These are phyloP conservation scores for Sciurus niger DNA, from an alignment of 2,113 vertebrate species.

Conservation along the genomic window DNA sequence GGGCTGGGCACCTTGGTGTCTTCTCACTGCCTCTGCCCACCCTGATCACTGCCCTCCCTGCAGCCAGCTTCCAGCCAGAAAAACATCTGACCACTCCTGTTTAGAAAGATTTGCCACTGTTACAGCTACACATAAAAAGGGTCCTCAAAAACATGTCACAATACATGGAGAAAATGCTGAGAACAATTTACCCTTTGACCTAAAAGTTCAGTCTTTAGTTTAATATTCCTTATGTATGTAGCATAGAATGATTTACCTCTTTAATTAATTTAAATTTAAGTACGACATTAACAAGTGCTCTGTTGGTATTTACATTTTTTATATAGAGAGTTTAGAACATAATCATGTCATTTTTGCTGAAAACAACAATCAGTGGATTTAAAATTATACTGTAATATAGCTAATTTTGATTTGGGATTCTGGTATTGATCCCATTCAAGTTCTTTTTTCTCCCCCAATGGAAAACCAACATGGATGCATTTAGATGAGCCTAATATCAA, in stretches of 20 bases:
- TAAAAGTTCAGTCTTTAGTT: conserved; percentile 4
- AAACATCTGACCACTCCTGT: conserved; percentile 66
- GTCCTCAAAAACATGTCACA: not conserved
- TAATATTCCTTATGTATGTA: not conserved
- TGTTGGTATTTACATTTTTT: conserved; percentile 16
- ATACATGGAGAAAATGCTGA: not conserved
- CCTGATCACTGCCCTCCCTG: not conserved
- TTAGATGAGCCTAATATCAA: not conserved
- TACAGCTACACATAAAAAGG: not conserved
- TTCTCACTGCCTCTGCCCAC: not conserved
- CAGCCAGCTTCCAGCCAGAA: conserved; percentile 18
- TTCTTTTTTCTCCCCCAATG: not conserved
- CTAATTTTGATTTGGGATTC: not conserved
- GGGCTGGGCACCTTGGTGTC: not conserved
- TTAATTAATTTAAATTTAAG: not conserved
- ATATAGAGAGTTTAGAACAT: not conserved
- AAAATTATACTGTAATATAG: not conserved
- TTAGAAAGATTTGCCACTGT: conserved; percentile 69
- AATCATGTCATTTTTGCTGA: not conserved
- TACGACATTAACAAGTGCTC: not conserved
- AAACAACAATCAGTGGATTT: not conserved
- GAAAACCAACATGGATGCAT: not conserved
- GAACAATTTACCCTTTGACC: not conserved
- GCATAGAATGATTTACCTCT: not conserved
- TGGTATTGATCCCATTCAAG: not conserved